Conservation (phyloP, 1,140 invertebrate genomes). For the Trissolcus basalis region DNA sequence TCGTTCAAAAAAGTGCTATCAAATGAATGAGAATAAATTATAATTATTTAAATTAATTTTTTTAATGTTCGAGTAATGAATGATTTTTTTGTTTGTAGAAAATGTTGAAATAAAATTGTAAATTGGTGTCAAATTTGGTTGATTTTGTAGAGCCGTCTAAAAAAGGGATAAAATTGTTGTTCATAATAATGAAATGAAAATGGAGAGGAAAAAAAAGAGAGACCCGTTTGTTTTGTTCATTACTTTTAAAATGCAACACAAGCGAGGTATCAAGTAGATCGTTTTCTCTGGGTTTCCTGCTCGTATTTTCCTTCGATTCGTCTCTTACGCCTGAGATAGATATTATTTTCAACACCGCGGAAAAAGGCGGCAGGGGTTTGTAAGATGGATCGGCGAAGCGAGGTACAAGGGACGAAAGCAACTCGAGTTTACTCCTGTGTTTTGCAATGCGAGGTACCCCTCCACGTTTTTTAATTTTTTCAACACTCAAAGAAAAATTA, state of each 20-base stretch:
- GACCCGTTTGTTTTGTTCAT: conserved; percentile 31
- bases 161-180: no score
- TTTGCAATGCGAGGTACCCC: conserved; percentile 74
- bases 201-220: conserved; percentile 19
- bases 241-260: conserved; percentile 57
- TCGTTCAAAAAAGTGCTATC: no score
- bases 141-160: no score
- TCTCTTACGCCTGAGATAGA: conserved; percentile 65
- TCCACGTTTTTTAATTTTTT: conserved; percentile 65
- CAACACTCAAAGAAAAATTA: conserved; percentile 21
- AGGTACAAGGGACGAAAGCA: conserved; percentile 46
- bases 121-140: no score
- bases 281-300: conserved; percentile 58
- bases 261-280: conserved; percentile 63
- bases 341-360: conserved; percentile 69
- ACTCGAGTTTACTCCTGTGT: conserved; percentile 64
- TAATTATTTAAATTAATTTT: no score
- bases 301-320: conserved; percentile 57
- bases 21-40: no score
- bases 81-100: no score
- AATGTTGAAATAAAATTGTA: no score
- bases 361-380: conserved; percentile 53
- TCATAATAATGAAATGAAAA: no score
- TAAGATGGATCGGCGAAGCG: conserved; percentile 49
- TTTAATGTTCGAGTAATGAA: no score